Conservation (phyloP, 2,888 invertebrate genomes). For the Dryadula phaetusa region DNA sequence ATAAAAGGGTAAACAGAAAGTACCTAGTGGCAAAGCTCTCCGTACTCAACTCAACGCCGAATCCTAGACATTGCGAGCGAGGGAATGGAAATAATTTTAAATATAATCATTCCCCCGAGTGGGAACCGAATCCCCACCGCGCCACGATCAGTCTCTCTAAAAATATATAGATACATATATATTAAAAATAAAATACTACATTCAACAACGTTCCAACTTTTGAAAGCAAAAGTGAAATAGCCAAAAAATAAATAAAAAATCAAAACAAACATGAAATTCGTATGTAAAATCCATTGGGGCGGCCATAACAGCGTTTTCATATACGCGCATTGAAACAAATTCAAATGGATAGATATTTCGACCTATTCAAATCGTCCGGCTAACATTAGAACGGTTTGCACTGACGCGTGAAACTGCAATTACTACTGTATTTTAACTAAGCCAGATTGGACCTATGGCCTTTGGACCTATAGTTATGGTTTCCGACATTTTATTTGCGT, state of each 20-base stretch:
- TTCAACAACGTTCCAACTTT: not conserved
- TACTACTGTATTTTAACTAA: constrained; percentile 42
- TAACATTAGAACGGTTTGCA: constrained; percentile 49
- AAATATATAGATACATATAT: not conserved
- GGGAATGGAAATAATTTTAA: too few species aligned
- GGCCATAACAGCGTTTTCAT: constrained; percentile 2
- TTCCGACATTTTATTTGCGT: too few species aligned
- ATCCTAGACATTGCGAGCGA: too few species aligned
- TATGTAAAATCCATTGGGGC: constrained; percentile 10
- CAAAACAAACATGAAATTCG: not conserved
- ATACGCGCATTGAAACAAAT: constrained; percentile 16
- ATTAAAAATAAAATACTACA: not conserved
- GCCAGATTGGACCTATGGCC: not conserved
- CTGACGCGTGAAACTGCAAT: constrained; percentile 62
- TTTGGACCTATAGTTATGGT: too few species aligned
- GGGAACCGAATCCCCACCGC: too few species aligned
- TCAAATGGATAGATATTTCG: constrained; percentile 20
- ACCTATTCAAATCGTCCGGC: constrained; percentile 25
- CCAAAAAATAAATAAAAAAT: not conserved
- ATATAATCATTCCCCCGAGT: too few species aligned
- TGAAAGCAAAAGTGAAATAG: not conserved
- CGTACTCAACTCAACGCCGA: too few species aligned
- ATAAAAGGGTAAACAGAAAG: too few species aligned
- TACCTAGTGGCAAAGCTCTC: too few species aligned
- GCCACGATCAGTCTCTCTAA: too few species aligned